phyloP scores from a whole-genome alignment of 2,113 vertebrate species.

The Atrichornis clamosus region DNA sequence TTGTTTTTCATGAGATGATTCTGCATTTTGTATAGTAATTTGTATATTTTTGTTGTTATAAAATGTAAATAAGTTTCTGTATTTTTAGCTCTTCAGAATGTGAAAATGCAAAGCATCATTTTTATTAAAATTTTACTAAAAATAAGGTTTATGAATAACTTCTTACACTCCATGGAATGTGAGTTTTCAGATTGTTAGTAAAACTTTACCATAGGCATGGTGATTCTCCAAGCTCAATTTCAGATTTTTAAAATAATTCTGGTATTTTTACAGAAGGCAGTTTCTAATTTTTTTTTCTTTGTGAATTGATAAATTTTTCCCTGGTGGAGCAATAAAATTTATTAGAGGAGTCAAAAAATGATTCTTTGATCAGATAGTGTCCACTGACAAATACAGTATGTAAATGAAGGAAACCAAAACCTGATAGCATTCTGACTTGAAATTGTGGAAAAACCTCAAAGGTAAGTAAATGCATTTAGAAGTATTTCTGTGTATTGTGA shows the following conservation, averaged over 20 bases:
- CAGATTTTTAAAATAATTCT: not conserved
- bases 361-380: not conserved
- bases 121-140: conserved; percentile 43
- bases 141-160: conserved; percentile 11
- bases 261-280: not conserved
- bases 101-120: conserved; percentile 10
- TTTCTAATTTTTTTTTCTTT: not conserved
- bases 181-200: not conserved
- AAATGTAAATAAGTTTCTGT: conserved; percentile 43
- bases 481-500: not conserved
- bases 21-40: conserved; percentile 26
- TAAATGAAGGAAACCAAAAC: not conserved
- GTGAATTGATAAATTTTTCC: not conserved
- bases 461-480: not conserved
- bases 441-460: not conserved
- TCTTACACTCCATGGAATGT: not conserved
- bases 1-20: not conserved
- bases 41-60: conserved; percentile 19
- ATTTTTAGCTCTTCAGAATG: conserved; percentile 28
- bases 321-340: not conserved
- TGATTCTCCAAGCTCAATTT: not conserved
- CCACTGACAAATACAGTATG: not conserved
- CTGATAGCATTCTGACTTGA: not conserved
- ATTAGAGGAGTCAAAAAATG: not conserved
- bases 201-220: not conserved